These are phyloP conservation scores for Athene cunicularia DNA, from an alignment of 2,113 vertebrate species.

Conservation along the genomic window DNA sequence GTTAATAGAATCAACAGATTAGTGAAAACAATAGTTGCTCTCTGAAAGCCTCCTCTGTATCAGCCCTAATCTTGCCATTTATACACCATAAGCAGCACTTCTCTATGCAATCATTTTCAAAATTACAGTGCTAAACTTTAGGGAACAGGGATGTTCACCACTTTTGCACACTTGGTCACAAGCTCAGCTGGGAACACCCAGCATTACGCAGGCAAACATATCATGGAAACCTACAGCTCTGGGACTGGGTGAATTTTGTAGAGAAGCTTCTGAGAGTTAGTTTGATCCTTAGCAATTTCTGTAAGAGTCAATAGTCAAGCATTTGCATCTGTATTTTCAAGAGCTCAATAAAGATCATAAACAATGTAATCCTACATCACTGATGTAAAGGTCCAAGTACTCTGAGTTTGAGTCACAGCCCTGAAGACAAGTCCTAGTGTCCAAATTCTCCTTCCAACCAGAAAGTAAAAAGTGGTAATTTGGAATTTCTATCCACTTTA, in stretches of 20 bases:
- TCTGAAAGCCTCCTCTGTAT: not conserved
- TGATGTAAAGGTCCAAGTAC: not conserved
- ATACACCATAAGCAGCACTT: not conserved
- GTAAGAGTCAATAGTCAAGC: not conserved
- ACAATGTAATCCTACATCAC: not conserved
- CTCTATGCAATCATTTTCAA: not conserved
- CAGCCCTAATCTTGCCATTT: not conserved
- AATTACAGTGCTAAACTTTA: not conserved
- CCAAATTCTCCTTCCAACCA: not conserved
- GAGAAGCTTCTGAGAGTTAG: not conserved
- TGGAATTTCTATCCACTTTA: not conserved
- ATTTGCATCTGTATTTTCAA: not conserved
- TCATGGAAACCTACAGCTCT: not conserved
- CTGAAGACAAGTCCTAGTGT: not conserved
- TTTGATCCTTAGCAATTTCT: not conserved
- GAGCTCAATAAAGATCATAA: not conserved
- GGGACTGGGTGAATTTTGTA: not conserved
- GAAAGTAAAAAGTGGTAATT: not conserved
- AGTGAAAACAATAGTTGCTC: not conserved
- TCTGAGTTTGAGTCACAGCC: not conserved
- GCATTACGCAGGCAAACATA: not conserved
- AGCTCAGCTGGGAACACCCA: not conserved
- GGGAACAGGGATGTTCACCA: not conserved
- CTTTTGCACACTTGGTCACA: accelerated
- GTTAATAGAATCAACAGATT: not conserved